phyloP scores from a whole-genome alignment of 2,797 vertebrate species.

The Sebastes nivosus region DNA sequence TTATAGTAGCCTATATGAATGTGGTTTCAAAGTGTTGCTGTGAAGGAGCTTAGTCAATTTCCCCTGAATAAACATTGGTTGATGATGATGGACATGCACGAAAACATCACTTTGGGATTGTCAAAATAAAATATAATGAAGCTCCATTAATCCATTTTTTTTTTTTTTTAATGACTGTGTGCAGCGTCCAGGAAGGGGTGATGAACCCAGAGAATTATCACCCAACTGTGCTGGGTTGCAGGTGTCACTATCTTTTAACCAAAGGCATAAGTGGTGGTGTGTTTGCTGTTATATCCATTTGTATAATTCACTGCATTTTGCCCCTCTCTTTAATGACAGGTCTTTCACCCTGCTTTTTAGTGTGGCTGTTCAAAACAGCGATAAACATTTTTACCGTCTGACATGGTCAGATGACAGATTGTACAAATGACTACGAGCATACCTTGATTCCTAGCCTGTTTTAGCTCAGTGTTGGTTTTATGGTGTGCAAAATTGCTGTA shows the following conservation, averaged over 20 bases:
- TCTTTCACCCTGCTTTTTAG: not conserved
- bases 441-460: not conserved
- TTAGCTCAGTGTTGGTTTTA: not conserved
- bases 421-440: not conserved
- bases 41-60: too few relatives aligned
- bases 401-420: not conserved
- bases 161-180: not conserved
- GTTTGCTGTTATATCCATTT: not conserved
- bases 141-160: not conserved
- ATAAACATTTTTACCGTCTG: not conserved
- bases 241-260: not conserved
- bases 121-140: not conserved
- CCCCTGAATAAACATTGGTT: too few relatives aligned
- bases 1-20: not conserved
- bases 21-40: too few relatives aligned
- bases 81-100: not conserved
- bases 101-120: not conserved
- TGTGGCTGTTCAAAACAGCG: not conserved
- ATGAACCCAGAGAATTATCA: not conserved
- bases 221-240: not conserved
- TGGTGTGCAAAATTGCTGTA: not conserved
- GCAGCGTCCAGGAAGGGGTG: not conserved
- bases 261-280: not conserved
- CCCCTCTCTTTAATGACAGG: not conserved
- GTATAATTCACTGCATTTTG: not conserved